Percentiles rank a stretch among this genome's conserved stretches.
Conservation (phyloP, 2,797 vertebrate species). For the Champsocephalus esox region DNA sequence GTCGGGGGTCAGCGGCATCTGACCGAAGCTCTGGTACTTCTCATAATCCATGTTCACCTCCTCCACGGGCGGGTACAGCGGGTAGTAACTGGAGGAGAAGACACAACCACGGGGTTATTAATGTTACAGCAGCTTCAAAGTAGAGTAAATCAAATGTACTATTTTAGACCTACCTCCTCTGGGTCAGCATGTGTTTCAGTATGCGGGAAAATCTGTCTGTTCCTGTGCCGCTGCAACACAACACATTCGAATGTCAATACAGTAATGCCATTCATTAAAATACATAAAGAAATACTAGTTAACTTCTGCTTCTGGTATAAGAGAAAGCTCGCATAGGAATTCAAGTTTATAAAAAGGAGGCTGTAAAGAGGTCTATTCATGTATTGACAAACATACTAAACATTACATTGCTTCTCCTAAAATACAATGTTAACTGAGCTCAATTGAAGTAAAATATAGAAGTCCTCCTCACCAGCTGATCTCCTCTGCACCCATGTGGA, state of each 20-base stretch:
- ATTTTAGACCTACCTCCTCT: constrained; percentile 86
- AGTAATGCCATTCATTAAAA: neutral
- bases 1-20: constrained; percentile 89
- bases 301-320: neutral
- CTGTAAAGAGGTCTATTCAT: neutral
- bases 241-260: neutral
- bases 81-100: constrained; percentile 88
- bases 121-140: neutral
- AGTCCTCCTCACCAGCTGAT: constrained; percentile 88
- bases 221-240: constrained; percentile 83
- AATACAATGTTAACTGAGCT: neutral
- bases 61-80: constrained; percentile 91
- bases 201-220: constrained; percentile 92
- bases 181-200: constrained; percentile 92
- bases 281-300: neutral
- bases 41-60: constrained; percentile 92
- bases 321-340: neutral
- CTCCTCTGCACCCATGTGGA: constrained; percentile 94
- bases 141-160: neutral
- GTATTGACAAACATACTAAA: neutral
- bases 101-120: neutral
- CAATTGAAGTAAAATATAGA: neutral
- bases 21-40: constrained; percentile 79
- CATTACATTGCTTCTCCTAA: neutral
- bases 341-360: neutral